Base-by-base conservation (phyloP, 2,113 vertebrate genomes). In the Cepphus grylle region DNA sequence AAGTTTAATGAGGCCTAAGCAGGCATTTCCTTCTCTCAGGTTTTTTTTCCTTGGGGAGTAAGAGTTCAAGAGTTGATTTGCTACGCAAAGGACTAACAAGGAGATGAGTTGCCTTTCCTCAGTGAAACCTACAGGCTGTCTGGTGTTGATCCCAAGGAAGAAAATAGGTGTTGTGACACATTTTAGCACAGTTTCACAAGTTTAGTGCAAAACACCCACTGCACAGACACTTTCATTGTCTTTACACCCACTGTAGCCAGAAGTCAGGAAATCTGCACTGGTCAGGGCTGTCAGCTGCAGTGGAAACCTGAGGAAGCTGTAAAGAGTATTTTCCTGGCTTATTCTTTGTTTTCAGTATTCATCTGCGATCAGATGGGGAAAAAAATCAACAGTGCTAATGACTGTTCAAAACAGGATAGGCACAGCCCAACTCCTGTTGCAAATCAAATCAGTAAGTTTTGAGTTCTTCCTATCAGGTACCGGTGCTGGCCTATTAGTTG, bases 151-250 rank as follows among this genome's bases (percentile, higher is more conserved):
- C 38, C 43, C 76, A 83, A 45, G 70, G 73, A 80, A 91, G 86
- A 94, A 97, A 94, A 78, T 27, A 70, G 49, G 30, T 93, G 82
- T 30, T 52, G 65, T 96, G 94, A 93, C 58, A 52, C 30, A 55
- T 97, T 93, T 92, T 67, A 84, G 30, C 43, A 62, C 40, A 84
- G 65, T 53, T 79, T 66, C 43, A 93, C 42, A 63, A 52, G 65
- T 82, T 88, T 45, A 87, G 74, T 74, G 56, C 23, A 79, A 36
- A 91, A 66, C 66, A 63, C 38, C n/a, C 47, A 62, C 43, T 9
- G 4, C 38, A 47, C 13, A 61, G 40, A 38, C 15, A 32, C 4
- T 45, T 53, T 59, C 5, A 1, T 82, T 81, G 26, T n/a, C 50
- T 90, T 78, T 42, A 65, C 47, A 71, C 32, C 11, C 49, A 42